Evolutionary conservation across 2,888 invertebrate genomes (phyloP), one percentile per base, ranked within the genome.

Genomic region (Scrobipalpa atriplicella): DNA sequence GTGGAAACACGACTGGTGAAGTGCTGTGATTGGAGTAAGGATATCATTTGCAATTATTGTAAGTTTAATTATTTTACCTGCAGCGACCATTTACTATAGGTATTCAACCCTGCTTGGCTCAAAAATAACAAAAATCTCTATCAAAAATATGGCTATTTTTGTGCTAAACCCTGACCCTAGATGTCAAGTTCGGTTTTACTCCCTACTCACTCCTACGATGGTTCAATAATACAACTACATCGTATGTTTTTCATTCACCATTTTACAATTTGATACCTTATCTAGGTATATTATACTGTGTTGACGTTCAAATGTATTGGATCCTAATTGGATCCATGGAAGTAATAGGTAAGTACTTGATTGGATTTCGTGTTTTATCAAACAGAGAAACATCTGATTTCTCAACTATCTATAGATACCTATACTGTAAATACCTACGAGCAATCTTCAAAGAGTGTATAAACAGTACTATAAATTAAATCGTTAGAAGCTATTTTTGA

Each of bases 21-120:
- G 67, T 67, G 67, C 56, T 67, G 67, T 67, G 67, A 65, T 65
- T 54, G 41, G 52, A 63, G n/a, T 62, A 21, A 3, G 29, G 16
- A 51, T 19, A 21, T 29, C 21, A 29, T 47, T 16, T 8, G 8
- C 18, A 38, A 16, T 52, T 52, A 18, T 38, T 38, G 52, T 64
- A 64, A 64, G 64, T 62, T 43, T 9, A 9, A 47, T 7, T 9
- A 10, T 39, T 60, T n/a, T 38, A 29, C n/a, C n/a, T 5, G n/a
- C n/a, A 3, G 13, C 10, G 43, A 43, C 16, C 47, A n/a, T 43
- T 47, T n/a, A 47, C 3, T 43, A 13, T 13, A 13, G 2, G 3
- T 13, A 43, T 13, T 3, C 11, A 9, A 13, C 13, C 13, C 16
- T 47, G 47, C n/a, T 2, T 47, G 47, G 5, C 47, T n/a, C n/a